Evolutionary conservation across 2,113 vertebrate genomes (phyloP).

Genomic region (Fulica atra): DNA sequence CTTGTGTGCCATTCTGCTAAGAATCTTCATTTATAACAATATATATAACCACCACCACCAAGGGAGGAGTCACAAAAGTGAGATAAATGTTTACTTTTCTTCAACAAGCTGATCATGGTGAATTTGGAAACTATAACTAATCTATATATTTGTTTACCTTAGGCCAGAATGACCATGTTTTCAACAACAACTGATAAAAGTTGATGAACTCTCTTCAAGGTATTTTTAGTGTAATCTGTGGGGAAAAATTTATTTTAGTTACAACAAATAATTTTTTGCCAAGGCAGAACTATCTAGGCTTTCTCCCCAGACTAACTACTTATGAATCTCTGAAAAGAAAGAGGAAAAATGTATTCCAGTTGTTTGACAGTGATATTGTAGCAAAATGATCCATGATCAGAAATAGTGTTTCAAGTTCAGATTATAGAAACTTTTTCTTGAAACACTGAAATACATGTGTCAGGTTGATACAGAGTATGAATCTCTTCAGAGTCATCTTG

Average conservation of each 20-base stretch:
- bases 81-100: neutral
- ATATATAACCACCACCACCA: neutral
- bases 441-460: neutral
- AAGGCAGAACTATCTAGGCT: neutral
- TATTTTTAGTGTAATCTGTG: neutral
- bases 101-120: neutral
- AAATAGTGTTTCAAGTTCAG: neutral
- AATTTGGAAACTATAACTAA: neutral
- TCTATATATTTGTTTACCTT: neutral
- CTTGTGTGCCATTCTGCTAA: neutral
- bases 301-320: neutral
- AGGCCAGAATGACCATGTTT: neutral
- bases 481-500: neutral
- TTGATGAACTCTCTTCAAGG: neutral
- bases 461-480: neutral
- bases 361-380: neutral
- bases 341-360: neutral
- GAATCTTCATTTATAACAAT: neutral
- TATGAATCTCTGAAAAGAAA: neutral
- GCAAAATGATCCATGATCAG: neutral
- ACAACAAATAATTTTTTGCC: neutral
- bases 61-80: neutral
- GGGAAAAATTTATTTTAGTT: neutral
- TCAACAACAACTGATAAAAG: neutral
- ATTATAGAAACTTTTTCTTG: neutral